phyloP scores from a whole-genome alignment of 1,140 invertebrate genomes.

The Drosophila bifasciata region DNA sequence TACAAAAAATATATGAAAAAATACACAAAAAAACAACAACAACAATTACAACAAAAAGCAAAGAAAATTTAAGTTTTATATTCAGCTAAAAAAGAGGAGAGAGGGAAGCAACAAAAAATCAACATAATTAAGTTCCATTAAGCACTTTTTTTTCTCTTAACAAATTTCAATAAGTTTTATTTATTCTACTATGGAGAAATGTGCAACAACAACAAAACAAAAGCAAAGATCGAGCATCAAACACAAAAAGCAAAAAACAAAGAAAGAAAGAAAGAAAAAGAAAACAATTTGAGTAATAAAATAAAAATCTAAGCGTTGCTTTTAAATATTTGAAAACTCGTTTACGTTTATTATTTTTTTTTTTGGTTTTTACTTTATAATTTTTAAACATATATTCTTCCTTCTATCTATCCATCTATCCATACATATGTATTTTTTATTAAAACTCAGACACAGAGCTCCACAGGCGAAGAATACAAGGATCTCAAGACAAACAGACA shows the following conservation, averaged over 20 bases:
- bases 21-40: conserved; percentile 34
- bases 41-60: conserved; percentile 32
- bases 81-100: conserved; percentile 34
- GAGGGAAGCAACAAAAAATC: conserved; percentile 30
- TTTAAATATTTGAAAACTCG: conserved; percentile 68
- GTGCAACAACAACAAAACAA: conserved; percentile 52
- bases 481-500: conserved; percentile 63
- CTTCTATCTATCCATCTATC: conserved; percentile 3
- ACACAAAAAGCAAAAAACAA: conserved; percentile 13
- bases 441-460: background rate
- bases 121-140: conserved; percentile 69
- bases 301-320: conserved; percentile 78
- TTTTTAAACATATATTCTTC: too few species aligned
- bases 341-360: too few species aligned
- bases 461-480: too few species aligned
- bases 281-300: conserved; percentile 68
- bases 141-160: conserved; percentile 58
- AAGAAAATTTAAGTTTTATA: conserved; percentile 41
- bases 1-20: conserved; percentile 35
- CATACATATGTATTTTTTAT: background rate
- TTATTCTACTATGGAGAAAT: conserved; percentile 72
- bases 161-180: conserved; percentile 69
- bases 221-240: conserved; percentile 41
- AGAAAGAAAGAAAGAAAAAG: conserved; percentile 49
- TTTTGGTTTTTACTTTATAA: conserved; percentile 34